Evolutionary conservation across 2,113 vertebrate genomes (phyloP).

Genomic region (Nicator chloris): DNA sequence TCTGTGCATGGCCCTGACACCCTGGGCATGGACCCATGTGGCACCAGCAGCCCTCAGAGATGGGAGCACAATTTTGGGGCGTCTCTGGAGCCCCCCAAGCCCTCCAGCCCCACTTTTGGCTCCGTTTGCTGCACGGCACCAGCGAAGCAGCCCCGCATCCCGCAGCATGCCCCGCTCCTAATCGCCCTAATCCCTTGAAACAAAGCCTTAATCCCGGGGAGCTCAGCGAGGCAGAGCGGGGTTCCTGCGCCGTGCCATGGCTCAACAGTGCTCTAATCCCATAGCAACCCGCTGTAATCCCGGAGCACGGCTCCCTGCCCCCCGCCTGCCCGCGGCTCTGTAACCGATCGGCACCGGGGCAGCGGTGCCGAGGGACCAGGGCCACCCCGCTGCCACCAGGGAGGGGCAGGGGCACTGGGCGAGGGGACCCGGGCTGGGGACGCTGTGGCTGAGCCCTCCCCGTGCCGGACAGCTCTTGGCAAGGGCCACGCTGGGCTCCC

Average conservation of each 20-base stretch:
- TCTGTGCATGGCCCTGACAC: background rate
- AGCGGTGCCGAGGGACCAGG: fast-evolving
- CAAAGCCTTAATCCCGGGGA: slow-evolving; percentile 51
- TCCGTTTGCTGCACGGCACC: background rate
- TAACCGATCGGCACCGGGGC: background rate
- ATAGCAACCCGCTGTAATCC: slow-evolving; percentile 62
- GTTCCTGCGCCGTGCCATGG: background rate
- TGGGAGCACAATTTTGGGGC: background rate
- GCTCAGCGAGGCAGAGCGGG: slow-evolving; percentile 40
- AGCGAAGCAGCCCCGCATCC: background rate
- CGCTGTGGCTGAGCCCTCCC: background rate
- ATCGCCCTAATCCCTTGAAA: slow-evolving; percentile 65
- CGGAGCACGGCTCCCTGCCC: background rate
- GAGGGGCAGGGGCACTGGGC: background rate
- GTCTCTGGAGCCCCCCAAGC: background rate
- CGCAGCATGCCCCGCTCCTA: background rate
- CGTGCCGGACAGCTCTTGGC: background rate
- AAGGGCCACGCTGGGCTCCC: background rate
- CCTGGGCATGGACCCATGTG: fast-evolving
- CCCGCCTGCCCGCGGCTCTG: background rate
- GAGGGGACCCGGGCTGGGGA: background rate
- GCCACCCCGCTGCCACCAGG: background rate
- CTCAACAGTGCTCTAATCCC: slow-evolving; percentile 63
- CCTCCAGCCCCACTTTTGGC: fast-evolving
- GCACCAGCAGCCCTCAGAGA: background rate